Percentiles rank a stretch among this genome's conserved stretches.
Evolutionary conservation across 2,888 invertebrate species (phyloP).

Genomic region (Fissipunctia ypsillon): DNA sequence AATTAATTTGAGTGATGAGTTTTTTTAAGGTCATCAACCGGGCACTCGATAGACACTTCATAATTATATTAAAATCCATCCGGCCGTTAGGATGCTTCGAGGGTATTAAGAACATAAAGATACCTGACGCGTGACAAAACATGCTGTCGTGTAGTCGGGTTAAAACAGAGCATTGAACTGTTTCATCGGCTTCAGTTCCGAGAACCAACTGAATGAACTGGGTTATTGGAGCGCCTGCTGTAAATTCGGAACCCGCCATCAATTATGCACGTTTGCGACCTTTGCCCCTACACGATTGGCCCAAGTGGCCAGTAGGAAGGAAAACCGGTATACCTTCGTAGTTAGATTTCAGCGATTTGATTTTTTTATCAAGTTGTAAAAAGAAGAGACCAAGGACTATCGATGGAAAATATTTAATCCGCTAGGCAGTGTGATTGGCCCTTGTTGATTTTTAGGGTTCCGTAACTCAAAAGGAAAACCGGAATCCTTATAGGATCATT

Average conservation of each 20-base stretch:
- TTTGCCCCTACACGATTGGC: constrained; percentile 3
- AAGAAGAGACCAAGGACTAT: background rate
- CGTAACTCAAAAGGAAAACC: too few species aligned
- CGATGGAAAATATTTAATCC: background rate
- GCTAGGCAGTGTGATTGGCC: too few species aligned
- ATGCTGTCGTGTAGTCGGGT: background rate
- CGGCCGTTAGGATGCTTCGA: background rate
- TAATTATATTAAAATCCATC: background rate
- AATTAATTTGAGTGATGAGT: too few species aligned
- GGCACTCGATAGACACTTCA: too few species aligned
- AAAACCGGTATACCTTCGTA: background rate
- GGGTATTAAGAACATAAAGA: background rate
- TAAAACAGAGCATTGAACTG: constrained; percentile 1
- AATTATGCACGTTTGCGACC: constrained; percentile 36
- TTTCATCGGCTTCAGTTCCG: background rate
- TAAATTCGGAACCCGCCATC: constrained; percentile 15
- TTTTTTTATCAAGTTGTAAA: background rate
- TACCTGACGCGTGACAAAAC: background rate
- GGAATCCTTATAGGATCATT: too few species aligned
- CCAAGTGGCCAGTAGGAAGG: background rate
- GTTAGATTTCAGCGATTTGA: background rate
- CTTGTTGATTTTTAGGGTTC: too few species aligned
- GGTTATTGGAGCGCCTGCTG: constrained; percentile 37
- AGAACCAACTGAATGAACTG: constrained; percentile 31
- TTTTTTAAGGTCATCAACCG: too few species aligned